Conservation (phyloP, 2,113 vertebrate genomes). For the Etia nguti region DNA sequence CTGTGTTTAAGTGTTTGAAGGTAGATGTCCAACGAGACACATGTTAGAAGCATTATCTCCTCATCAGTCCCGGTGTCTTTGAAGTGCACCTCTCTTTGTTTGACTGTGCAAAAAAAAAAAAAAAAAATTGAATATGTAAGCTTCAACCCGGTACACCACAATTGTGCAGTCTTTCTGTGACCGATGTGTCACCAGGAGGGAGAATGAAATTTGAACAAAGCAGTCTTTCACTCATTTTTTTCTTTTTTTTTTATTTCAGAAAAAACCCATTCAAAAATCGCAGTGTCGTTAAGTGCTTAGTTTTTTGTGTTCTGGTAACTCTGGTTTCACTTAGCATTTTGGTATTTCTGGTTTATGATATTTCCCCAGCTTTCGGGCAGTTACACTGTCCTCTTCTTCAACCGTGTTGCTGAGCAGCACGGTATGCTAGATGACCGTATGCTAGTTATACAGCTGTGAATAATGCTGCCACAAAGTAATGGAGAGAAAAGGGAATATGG, state of each 20-base stretch:
- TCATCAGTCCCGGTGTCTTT: slow-evolving; percentile 50
- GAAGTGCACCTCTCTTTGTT: slow-evolving; percentile 3
- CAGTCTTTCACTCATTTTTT: slow-evolving; percentile 17
- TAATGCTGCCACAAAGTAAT: slow-evolving; percentile 21
- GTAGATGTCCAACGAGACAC: slow-evolving; percentile 49
- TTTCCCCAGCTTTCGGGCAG: slow-evolving; percentile 27
- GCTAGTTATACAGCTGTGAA: slow-evolving; percentile 49
- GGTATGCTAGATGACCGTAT: slow-evolving; percentile 13
- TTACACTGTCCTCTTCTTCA: slow-evolving; percentile 45
- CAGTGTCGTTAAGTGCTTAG: background rate
- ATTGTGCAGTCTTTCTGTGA: slow-evolving; percentile 20
- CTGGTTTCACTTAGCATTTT: slow-evolving; percentile 52
- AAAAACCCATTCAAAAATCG: background rate
- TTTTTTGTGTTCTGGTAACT: slow-evolving; percentile 18
- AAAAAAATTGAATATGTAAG: background rate
- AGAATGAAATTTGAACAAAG: slow-evolving; percentile 42
- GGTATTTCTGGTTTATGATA: slow-evolving; percentile 29
- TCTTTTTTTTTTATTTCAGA: background rate
- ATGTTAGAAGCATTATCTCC: slow-evolving; percentile 59
- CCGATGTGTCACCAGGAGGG: slow-evolving; percentile 8
- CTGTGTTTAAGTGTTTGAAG: slow-evolving; percentile 64
- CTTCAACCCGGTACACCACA: background rate
- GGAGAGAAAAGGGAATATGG: slow-evolving; percentile 2
- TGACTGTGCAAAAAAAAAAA: background rate
- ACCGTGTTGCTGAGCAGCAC: slow-evolving; percentile 19